Conservation (phyloP, 2,797 vertebrate species). For the Poeciliopsis gracilis region DNA sequence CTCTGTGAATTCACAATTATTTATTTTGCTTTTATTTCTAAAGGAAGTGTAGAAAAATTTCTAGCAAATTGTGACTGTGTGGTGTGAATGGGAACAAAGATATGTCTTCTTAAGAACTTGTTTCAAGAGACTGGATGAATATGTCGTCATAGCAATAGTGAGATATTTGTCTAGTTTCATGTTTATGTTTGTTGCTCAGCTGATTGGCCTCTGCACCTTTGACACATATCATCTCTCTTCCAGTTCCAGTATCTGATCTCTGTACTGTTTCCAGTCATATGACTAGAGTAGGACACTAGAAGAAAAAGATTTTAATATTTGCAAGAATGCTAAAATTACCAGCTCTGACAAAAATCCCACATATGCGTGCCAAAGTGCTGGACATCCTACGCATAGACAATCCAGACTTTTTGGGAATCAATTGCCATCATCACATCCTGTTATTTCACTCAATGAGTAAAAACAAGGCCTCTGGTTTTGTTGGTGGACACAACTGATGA, state of each 20-base stretch:
- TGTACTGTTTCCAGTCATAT: not conserved
- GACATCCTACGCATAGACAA: not conserved
- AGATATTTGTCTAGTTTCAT: not conserved
- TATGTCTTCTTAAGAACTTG: not conserved
- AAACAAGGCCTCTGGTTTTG: not conserved
- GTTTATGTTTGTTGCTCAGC: not conserved
- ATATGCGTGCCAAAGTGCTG: not conserved
- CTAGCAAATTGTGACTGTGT: not conserved
- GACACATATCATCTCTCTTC: not conserved
- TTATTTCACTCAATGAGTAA: not conserved
- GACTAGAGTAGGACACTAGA: not conserved
- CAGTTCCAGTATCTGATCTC: not conserved
- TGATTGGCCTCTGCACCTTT: not conserved
- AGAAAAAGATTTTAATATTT: not conserved
- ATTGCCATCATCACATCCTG: not conserved
- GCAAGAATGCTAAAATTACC: not conserved
- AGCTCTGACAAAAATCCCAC: not conserved
- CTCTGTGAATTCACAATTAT: not conserved
- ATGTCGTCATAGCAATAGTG: not conserved
- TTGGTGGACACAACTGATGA: not conserved
- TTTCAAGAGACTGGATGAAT: not conserved
- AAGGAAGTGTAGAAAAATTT: not conserved
- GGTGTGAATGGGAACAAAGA: not conserved
- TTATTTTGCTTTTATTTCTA: not conserved
- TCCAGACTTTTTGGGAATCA: not conserved